Percentiles rank a stretch among this genome's conserved stretches.
phyloP scores from a whole-genome alignment of 2,888 invertebrate genomes.

The Erynnis tages region DNA sequence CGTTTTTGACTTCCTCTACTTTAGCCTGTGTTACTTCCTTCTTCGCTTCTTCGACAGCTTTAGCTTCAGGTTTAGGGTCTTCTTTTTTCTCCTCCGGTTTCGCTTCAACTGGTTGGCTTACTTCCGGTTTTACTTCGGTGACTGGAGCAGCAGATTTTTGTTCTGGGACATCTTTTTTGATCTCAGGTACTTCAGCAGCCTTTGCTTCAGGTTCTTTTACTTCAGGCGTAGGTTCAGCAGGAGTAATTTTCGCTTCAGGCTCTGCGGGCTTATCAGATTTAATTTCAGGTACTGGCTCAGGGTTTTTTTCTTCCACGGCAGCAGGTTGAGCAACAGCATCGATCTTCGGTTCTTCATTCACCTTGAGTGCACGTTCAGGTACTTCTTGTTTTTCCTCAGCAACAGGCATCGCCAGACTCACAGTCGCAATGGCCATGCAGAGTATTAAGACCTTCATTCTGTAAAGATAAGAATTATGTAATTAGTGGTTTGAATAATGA shows the following conservation, averaged over 20 bases:
- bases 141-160: constrained; percentile 42
- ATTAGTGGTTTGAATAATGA: constrained; percentile 60
- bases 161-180: constrained; percentile 43
- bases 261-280: constrained; percentile 40
- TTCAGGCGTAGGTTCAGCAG: constrained; percentile 30
- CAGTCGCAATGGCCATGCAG: constrained; percentile 80
- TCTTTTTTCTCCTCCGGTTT: constrained; percentile 47
- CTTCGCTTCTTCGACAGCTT: constrained; percentile 42
- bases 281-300: constrained; percentile 40
- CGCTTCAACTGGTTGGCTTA: constrained; percentile 41
- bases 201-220: constrained; percentile 40
- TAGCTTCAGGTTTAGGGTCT: constrained; percentile 39
- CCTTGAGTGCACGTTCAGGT: constrained; percentile 46
- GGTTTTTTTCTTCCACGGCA: constrained; percentile 41
- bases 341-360: constrained; percentile 43
- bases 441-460: constrained; percentile 85
- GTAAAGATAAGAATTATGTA: constrained; percentile 55
- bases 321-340: constrained; percentile 44
- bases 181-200: constrained; percentile 43
- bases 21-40: constrained; percentile 44
- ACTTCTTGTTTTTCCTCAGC: constrained; percentile 69
- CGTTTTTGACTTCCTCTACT: constrained; percentile 53
- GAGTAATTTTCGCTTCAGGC: constrained; percentile 37
- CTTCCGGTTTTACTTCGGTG: constrained; percentile 40
- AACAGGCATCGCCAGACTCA: constrained; percentile 82